Percentiles rank a stretch among this genome's conserved stretches.
phyloP scores from a whole-genome alignment of 2,888 invertebrate genomes.

The Acronicta leporina region DNA sequence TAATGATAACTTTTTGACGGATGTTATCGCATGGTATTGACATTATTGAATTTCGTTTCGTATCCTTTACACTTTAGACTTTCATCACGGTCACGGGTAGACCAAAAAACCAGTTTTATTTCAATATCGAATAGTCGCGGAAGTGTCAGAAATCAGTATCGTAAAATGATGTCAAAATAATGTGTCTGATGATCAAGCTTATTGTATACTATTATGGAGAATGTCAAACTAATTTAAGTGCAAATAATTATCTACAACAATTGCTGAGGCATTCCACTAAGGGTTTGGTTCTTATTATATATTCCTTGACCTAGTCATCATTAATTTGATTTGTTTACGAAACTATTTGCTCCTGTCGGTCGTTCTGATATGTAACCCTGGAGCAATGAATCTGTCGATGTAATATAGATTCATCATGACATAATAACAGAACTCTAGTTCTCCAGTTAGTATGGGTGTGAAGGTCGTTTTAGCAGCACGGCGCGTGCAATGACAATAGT shows the following conservation, averaged over 20 bases:
- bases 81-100: no score
- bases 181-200: no score
- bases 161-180: no score
- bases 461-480: conserved; percentile 60
- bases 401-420: conserved; percentile 49
- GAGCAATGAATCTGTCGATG: conserved; percentile 54
- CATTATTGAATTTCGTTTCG: no score
- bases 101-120: no score
- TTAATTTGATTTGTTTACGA: conserved; percentile 44
- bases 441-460: conserved; percentile 58
- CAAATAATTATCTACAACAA: conserved; percentile 2
- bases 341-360: conserved; percentile 51
- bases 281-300: conserved; percentile 56
- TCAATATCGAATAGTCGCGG: no score
- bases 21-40: no score
- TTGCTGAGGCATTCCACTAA: conserved; percentile 12
- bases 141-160: no score
- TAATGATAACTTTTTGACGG: no score
- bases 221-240: not conserved
- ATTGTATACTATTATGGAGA: not conserved
- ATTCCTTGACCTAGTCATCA: conserved; percentile 57
- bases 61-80: no score
- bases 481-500: conserved; percentile 63
- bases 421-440: conserved; percentile 58
- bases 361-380: conserved; percentile 50